Percentiles rank a stretch among this genome's conserved stretches.
Conservation (phyloP, 2,797 vertebrate species). For the Siniperca undulata region DNA sequence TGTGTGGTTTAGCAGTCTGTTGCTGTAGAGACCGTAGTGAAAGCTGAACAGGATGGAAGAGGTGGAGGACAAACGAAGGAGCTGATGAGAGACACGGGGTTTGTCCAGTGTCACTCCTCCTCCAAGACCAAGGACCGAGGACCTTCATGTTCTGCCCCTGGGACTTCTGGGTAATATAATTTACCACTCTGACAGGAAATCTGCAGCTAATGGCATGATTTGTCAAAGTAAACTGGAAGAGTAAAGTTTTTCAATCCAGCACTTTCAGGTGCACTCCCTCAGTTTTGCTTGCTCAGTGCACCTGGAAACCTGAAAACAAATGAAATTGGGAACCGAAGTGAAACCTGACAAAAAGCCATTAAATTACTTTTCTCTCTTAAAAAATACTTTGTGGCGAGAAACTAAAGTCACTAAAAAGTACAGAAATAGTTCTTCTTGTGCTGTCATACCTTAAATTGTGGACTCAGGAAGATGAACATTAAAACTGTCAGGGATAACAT, state of each 20-base stretch:
- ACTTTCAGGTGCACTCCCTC: background rate
- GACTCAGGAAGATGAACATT: background rate
- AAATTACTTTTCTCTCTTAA: background rate
- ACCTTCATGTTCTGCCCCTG: slow-evolving; percentile 86
- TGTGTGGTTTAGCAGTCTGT: slow-evolving; percentile 65
- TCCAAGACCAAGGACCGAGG: slow-evolving; percentile 76
- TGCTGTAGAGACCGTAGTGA: slow-evolving; percentile 82
- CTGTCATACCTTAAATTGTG: background rate
- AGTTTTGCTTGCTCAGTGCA: background rate
- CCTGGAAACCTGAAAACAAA: slow-evolving; percentile 25
- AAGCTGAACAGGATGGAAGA: slow-evolving; percentile 85
- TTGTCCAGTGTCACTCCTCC: slow-evolving; percentile 76
- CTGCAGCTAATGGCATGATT: slow-evolving; percentile 9
- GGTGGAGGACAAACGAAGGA: slow-evolving; percentile 80
- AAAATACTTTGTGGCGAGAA: slow-evolving; percentile 1
- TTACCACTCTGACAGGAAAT: slow-evolving; percentile 1
- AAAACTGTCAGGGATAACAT: background rate
- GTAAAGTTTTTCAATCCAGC: slow-evolving; percentile 10
- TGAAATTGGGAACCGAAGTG: background rate
- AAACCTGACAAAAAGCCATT: background rate
- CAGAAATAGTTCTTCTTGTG: background rate
- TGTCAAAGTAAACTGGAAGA: background rate
- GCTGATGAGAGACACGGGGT: slow-evolving; percentile 78
- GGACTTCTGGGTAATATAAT: slow-evolving; percentile 72
- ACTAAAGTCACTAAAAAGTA: background rate